phyloP scores from a whole-genome alignment of 2,113 vertebrate genomes.

The Oostethus manadensis region DNA sequence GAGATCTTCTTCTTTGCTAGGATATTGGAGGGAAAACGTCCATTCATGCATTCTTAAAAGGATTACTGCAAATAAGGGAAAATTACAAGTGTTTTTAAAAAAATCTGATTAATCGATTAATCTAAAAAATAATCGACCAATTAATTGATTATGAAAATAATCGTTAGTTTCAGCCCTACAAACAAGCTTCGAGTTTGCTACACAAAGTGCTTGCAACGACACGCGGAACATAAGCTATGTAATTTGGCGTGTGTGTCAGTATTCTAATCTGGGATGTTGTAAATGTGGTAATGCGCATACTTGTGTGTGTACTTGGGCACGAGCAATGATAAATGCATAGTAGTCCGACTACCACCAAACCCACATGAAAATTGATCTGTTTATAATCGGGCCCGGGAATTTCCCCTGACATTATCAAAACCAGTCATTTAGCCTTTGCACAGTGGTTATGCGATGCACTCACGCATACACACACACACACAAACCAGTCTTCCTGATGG shows the following conservation, averaged over 20 bases:
- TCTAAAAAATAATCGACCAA: too few relatives aligned
- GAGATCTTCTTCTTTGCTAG: too few relatives aligned
- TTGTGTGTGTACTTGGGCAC: slow-evolving; percentile 14
- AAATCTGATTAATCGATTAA: too few relatives aligned
- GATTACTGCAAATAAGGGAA: too few relatives aligned
- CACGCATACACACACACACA: slow-evolving; percentile 21
- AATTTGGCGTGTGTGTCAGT: slow-evolving; percentile 2
- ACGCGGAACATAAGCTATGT: slow-evolving; percentile 10
- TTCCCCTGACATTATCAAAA: slow-evolving; percentile 52
- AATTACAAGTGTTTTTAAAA: too few relatives aligned
- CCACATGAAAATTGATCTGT: slow-evolving; percentile 60
- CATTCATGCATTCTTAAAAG: too few relatives aligned
- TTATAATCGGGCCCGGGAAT: slow-evolving; percentile 58
- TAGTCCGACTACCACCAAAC: slow-evolving; percentile 37
- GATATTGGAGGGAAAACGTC: too few relatives aligned
- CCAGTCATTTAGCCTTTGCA: slow-evolving; percentile 59
- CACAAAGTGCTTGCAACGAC: slow-evolving; percentile 1
- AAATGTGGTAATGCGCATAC: slow-evolving; percentile 2
- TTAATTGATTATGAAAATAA: too few relatives aligned
- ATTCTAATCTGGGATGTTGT: not conserved
- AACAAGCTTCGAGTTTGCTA: slow-evolving; percentile 10
- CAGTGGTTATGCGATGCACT: slow-evolving; percentile 42
- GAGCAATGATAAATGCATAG: slow-evolving; percentile 41
- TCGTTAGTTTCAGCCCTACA: too few relatives aligned
- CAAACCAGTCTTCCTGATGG: slow-evolving; percentile 26